Evolutionary conservation across 2,113 vertebrate species (phyloP), one percentile per base, ranked within the genome.

Genomic region (Acanthisitta chloris): DNA sequence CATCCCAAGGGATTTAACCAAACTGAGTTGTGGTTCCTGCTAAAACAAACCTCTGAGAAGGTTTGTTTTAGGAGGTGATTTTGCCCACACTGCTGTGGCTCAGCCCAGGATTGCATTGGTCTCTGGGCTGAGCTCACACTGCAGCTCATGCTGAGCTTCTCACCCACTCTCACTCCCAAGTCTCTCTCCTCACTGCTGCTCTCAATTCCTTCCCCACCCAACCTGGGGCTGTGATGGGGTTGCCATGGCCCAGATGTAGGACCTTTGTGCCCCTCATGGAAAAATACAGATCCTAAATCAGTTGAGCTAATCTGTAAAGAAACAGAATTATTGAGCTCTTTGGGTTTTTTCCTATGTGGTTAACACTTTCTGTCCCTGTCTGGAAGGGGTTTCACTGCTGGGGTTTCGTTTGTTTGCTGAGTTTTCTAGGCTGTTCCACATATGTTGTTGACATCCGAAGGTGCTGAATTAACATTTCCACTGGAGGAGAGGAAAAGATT

Each of bases 401-500:
- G 45, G 65, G 33, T 57, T 83, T 49, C 34, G 17, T 86, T 88
- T 88, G 42, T 54, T 42, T 48, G 19, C 59, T 17, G 21, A 9
- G 58, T n/a, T 67, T 55, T 81, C 76, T 62, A 67, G 65, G 59
- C 45, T 59, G 34, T 65, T 92, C 77, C 45, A 38, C 33, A 25
- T 40, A 29, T 45, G n/a, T 19, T 84, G 46, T 36, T 81, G 86
- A 57, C 73, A 96, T 81, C 73, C 66, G 82, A 67, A 92, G 70
- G 52, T 72, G 86, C 89, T 87, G 81, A 94, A 91, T 86, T 94
- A 89, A 82, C 86, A 69, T 94, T 89, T 89, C 77, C 77, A 67
- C 52, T 33, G 55, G 77, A 94, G 77, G 61, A 89, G 52, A 81
- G 72, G 55, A n/a, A 78, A 89, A 95, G 91, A 89, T 78, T 70